Percentiles rank a stretch among this genome's conserved stretches.
Conservation (phyloP, 2,113 vertebrate genomes). For the Thalassoma bifasciatum region DNA sequence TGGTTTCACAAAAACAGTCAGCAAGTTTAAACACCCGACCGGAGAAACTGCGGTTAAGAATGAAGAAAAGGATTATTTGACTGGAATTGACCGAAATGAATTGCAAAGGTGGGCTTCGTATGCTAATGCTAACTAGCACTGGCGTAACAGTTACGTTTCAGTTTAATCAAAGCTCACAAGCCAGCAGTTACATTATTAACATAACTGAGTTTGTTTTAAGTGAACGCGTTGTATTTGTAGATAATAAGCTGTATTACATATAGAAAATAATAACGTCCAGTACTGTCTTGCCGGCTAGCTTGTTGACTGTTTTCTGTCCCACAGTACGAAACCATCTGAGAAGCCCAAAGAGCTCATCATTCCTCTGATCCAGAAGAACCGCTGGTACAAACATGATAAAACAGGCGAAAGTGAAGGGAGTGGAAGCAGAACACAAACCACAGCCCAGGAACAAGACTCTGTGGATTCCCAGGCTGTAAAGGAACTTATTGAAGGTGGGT, state of each 20-base stretch:
- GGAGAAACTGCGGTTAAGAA: conserved; percentile 22
- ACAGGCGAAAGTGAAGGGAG: conserved; percentile 21
- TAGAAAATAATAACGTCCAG: neutral
- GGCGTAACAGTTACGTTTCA: neutral
- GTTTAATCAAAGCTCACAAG: neutral
- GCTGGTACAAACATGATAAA: conserved; percentile 76
- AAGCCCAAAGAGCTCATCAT: conserved; percentile 87
- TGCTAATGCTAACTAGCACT: conserved; percentile 58
- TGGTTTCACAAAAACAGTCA: conserved; percentile 84
- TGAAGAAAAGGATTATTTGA: conserved; percentile 82
- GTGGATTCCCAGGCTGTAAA: conserved; percentile 89
- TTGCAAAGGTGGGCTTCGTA: conserved; percentile 79
- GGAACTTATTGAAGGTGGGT: conserved; percentile 89
- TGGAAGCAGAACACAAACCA: conserved; percentile 25
- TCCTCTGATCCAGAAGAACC: conserved; percentile 89
- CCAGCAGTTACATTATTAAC: no score
- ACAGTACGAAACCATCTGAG: conserved; percentile 83
- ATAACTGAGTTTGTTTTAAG: neutral
- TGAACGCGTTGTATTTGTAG: neutral
- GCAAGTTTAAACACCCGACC: conserved; percentile 68
- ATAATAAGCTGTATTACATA: neutral
- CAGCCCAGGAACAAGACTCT: conserved; percentile 63
- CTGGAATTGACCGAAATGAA: conserved; percentile 81
- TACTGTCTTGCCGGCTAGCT: neutral
- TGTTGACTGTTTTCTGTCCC: neutral